These are phyloP conservation scores for Campopleginae sp. DNA, from an alignment of 2,888 invertebrate species.

Conservation along the genomic window DNA sequence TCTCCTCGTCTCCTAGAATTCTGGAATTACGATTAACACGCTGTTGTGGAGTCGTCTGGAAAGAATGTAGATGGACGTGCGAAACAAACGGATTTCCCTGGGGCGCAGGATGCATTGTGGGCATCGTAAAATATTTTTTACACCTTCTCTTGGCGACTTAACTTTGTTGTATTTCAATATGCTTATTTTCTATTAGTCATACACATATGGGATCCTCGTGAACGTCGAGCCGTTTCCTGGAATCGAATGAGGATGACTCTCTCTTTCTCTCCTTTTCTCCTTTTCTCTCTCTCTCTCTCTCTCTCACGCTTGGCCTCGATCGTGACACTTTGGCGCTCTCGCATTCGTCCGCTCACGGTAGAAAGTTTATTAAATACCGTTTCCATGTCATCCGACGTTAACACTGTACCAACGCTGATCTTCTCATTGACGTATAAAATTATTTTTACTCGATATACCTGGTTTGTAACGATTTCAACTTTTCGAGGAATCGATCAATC, in stretches of 20 bases:
- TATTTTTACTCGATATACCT: slow-evolving; percentile 1
- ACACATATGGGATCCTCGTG: slow-evolving; percentile 52
- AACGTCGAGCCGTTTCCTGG: slow-evolving; percentile 59
- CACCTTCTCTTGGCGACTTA: not conserved
- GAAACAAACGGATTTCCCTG: not conserved
- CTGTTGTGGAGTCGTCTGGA: not conserved
- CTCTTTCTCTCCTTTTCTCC: slow-evolving; percentile 16
- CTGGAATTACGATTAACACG: not conserved
- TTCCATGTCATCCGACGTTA: slow-evolving; percentile 65
- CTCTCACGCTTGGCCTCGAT: slow-evolving; percentile 22
- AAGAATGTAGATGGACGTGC: not conserved
- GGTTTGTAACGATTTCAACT: not conserved
- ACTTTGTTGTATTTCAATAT: not conserved
- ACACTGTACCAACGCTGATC: not conserved
- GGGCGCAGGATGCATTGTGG: not conserved
- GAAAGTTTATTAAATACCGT: slow-evolving; percentile 71
- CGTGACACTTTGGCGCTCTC: slow-evolving; percentile 41
- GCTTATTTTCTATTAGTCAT: not conserved
- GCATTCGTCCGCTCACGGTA: slow-evolving; percentile 60
- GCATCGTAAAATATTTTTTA: not conserved
- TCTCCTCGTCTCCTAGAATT: not conserved
- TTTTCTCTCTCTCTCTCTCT: slow-evolving; percentile 31
- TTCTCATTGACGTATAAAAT: slow-evolving; percentile 37
- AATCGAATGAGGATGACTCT: slow-evolving; percentile 58
- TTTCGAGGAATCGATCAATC: not conserved